Evolutionary conservation across 2,888 invertebrate species (phyloP), one percentile per base, ranked within the genome.

Genomic region (Mimumesa dahlbomi): DNA sequence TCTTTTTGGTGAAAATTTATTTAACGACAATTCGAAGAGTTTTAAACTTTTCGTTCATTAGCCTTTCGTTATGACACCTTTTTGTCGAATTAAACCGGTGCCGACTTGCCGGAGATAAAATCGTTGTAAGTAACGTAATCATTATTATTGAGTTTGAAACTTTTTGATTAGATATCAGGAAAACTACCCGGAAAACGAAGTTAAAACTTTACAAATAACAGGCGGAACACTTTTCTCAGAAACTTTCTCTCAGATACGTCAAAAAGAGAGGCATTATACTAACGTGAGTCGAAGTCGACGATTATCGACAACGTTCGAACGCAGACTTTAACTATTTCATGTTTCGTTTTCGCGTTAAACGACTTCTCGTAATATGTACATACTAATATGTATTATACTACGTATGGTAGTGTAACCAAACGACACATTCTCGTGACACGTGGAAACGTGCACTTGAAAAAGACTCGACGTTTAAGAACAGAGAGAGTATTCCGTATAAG

Each of bases 71-170:
- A 13, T 7, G 9, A 5, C n/a, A 9, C 3, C 19, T 45, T 11
- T 3, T 29, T 2, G 29, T 29, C 5, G 16, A 46, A 46, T 13
- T 29, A 46, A 16, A 29, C 19, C 25, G 22, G 34, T 40, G 43
- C 38, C 45, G 58, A 50, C 57, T 48, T 14, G 40, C 29, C 16
- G 21, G n/a, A 46, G 72, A 52, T 66, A 25, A 62, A 73, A 73
- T 73, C 73, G 38, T 65, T 61, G 34, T 54, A 59, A 50, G 65
- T 72, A 73, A 73, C 52, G 46, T 25, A 61, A 61, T 72, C 67
- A 53, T 63, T 67, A 73, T 54, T 73, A 54, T 68, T 49, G 53
- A 73, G 54, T 73, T 73, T 50, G 34, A 52, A 73, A 73, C 73
- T 73, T 58, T 25, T 13, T 50, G 49, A 73, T 73, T 68, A 73